Base-by-base conservation (phyloP, 2,797 vertebrate genomes). In the Molossus alvarezi region DNA sequence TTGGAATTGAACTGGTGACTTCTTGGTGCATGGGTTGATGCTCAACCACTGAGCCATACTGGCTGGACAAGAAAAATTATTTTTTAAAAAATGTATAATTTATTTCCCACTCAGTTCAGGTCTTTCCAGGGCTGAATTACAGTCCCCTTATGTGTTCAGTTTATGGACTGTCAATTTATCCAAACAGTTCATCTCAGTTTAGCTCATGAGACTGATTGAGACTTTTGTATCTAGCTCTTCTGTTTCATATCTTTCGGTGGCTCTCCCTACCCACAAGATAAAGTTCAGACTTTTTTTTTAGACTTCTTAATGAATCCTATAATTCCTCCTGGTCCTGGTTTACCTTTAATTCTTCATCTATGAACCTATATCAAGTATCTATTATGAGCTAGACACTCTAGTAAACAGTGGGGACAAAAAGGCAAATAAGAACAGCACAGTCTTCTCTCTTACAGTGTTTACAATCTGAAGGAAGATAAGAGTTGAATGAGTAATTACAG, bases 221-320 rank as follows among this genome's bases (percentile, higher is more conserved):
- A 3, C 21, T 73, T 80, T 81, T 86, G n/a, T 81, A 58, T 51
- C 41, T 90, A 18, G 81, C 33, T 64, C 15, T 57, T 81, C 65
- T 37, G 29, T 55, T 81, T 77, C 65, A 37, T 45, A 51, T 57
- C 29, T 91, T 91, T 51, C 64, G n/a, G 64, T 64, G 45, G 65
- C 29, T 86, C 29, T 65, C 20, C 37, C 37, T 72, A 80, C 14
- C 9, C 14, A 20, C 27, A 37, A 64, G 21, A 80, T 57, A 45
- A 90, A 86, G 37, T 62, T 37, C 29, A 76, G 51, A 75, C 55
- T 87, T 87, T 88, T 76, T 72, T 72, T 67, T 33, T 64, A 69
- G 33, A 75, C 14, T 51, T 29, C 72, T 75, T 45, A 71, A 27
- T 75, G 41, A 91, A 65, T 73, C 41, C 41, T 75, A 25, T 45